Evolutionary conservation across 1,140 invertebrate species (phyloP).

Genomic region (Cephus cinctus): DNA sequence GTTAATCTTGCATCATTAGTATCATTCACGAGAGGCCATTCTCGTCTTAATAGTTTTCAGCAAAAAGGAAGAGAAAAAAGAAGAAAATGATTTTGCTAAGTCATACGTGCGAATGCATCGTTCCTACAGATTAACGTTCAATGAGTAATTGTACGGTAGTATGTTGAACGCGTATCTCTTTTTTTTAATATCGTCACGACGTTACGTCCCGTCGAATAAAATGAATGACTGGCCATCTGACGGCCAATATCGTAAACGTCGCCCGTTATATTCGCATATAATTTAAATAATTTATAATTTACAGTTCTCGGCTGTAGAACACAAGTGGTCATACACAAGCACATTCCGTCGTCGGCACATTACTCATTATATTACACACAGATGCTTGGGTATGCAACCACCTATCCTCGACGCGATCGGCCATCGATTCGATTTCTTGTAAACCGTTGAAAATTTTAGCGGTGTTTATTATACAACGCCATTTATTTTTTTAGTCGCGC

Average conservation of each 20-base stretch:
- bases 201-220: no score
- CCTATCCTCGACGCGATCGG: constrained; percentile 22
- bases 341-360: constrained; percentile 26
- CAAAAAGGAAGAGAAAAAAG: not conserved
- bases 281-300: constrained; percentile 51
- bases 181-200: constrained; percentile 6
- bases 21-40: not conserved
- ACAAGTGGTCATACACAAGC: constrained; percentile 38
- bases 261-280: constrained; percentile 35
- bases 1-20: not conserved
- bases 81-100: not conserved
- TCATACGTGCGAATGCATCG: no score
- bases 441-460: no score
- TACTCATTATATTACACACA: constrained; percentile 38
- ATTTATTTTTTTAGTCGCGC: not conserved
- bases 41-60: not conserved
- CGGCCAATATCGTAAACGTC: constrained; percentile 13
- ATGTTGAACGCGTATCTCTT: constrained; percentile 23
- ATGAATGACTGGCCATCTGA: no score
- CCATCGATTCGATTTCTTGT: constrained; percentile 4
- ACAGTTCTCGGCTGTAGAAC: constrained; percentile 37
- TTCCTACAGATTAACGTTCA: not conserved
- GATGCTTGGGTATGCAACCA: constrained; percentile 36
- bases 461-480: no score
- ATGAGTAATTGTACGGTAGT: not conserved